Conservation (phyloP, 1,140 invertebrate genomes). For the Dreissena polymorpha region DNA sequence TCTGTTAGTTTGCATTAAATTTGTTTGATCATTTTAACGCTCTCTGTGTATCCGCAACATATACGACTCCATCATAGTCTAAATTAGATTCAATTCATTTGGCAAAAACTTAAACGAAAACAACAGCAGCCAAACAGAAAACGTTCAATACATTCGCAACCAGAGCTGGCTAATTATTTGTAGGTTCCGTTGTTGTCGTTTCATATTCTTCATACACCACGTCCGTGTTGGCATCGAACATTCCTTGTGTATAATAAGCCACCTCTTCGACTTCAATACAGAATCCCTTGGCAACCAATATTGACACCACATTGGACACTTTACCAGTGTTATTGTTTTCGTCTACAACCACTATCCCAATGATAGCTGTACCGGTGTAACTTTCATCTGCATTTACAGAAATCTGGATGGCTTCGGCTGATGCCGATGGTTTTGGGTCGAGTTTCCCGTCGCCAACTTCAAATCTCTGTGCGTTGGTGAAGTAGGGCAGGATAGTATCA, state of each 20-base stretch:
- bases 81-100: too few relatives aligned
- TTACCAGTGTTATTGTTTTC: background rate
- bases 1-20: too few relatives aligned
- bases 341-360: conserved; percentile 4
- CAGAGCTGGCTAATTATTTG: too few relatives aligned
- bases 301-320: conserved; percentile 17
- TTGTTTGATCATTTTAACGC: too few relatives aligned
- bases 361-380: background rate
- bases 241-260: background rate
- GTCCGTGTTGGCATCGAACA: too few relatives aligned
- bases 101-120: too few relatives aligned
- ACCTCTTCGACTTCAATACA: background rate
- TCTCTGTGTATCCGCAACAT: too few relatives aligned
- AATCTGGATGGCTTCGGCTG: background rate
- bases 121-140: too few relatives aligned
- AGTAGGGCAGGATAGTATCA: background rate
- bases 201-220: too few relatives aligned
- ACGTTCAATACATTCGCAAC: too few relatives aligned
- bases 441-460: background rate
- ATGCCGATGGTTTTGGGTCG: background rate
- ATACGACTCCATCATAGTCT: too few relatives aligned
- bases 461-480: background rate
- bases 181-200: too few relatives aligned
- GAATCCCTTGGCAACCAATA: conserved; percentile 4
- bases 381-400: conserved; percentile 6